Conservation (phyloP, 2,797 vertebrate genomes). For the Thaleichthys pacificus region DNA sequence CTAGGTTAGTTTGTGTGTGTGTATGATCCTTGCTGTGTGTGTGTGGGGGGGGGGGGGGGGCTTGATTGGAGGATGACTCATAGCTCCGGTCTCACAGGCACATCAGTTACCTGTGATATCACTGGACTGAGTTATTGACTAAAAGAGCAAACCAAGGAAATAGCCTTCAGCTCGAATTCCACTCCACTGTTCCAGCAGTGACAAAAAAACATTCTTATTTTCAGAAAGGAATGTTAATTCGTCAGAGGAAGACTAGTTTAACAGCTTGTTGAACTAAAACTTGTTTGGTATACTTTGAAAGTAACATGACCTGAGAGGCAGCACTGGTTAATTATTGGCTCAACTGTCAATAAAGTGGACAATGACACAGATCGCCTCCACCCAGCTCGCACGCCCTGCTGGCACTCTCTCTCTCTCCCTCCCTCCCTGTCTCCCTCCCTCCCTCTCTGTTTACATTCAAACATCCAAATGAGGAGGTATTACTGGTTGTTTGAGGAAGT, state of each 20-base stretch:
- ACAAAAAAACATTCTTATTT: background rate
- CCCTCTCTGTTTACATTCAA: constrained; percentile 41
- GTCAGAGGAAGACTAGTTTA: too few species aligned
- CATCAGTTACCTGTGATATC: constrained; percentile 58
- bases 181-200: constrained; percentile 12
- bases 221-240: background rate
- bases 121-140: background rate
- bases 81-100: constrained; percentile 47
- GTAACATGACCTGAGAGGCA: constrained; percentile 21
- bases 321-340: constrained; percentile 61
- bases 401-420: constrained; percentile 16
- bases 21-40: background rate
- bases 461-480: constrained; percentile 35
- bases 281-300: constrained; percentile 4
- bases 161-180: constrained; percentile 50
- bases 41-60: constrained; percentile 5
- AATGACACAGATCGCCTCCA: constrained; percentile 25
- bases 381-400: constrained; percentile 14
- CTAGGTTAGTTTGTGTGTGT: background rate
- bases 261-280: too few species aligned
- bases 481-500: constrained; percentile 44
- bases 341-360: constrained; percentile 52
- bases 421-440: background rate
- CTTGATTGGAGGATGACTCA: constrained; percentile 55
- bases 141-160: constrained; percentile 48